A percentile compares a stretch with the other conserved stretches of the same genome.
phyloP scores from a whole-genome alignment of 2,113 vertebrate genomes.

The Cyprinodon variegatus region DNA sequence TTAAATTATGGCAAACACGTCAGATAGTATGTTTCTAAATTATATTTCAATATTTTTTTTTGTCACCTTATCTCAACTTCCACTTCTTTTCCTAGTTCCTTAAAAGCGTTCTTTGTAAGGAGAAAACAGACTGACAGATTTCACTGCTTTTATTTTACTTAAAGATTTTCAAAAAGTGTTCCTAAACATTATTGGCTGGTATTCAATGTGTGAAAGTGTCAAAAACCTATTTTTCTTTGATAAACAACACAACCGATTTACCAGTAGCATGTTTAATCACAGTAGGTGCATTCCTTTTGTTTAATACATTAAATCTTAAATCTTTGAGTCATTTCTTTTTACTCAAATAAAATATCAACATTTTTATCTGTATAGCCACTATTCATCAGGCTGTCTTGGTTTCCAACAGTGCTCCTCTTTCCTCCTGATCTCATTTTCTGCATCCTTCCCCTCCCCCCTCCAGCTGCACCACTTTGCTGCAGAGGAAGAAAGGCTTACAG shows the following conservation, averaged over 20 bases:
- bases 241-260: too few species aligned
- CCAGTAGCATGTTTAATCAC: too few species aligned
- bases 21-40: neutral
- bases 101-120: neutral
- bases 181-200: neutral
- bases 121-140: neutral
- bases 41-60: neutral
- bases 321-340: too few species aligned
- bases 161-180: neutral
- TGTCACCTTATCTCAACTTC: neutral
- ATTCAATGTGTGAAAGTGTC: neutral
- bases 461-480: constrained; percentile 74
- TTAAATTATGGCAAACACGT: neutral
- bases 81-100: neutral
- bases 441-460: constrained; percentile 74
- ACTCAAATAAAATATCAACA: too few species aligned
- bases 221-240: neutral
- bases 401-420: constrained; percentile 52
- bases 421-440: constrained; percentile 66
- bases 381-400: constrained; percentile 25
- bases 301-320: too few species aligned
- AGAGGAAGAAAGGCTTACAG: constrained; percentile 52
- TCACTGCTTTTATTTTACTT: neutral
- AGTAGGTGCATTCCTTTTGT: too few species aligned
- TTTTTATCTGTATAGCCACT: neutral